phyloP scores from a whole-genome alignment of 2,888 invertebrate genomes.

The Thecophora atra region DNA sequence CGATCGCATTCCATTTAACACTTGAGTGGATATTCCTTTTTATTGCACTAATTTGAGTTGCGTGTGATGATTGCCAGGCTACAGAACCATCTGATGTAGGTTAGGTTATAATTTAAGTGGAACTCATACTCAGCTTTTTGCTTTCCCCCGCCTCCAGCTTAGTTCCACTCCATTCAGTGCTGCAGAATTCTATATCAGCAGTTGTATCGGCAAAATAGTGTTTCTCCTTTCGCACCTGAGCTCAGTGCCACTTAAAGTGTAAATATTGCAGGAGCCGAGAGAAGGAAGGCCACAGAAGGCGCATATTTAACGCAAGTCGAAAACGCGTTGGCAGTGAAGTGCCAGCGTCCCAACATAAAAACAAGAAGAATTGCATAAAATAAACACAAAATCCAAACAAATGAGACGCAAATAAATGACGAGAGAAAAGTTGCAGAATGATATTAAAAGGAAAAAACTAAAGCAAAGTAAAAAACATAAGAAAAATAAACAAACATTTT shows the following conservation, averaged over 20 bases:
- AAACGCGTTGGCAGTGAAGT: background rate
- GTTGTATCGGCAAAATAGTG: slow-evolving; percentile 21
- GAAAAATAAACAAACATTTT: background rate
- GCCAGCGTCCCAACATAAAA: background rate
- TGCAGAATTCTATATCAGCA: no score
- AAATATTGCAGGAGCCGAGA: background rate
- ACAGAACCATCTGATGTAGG: no score
- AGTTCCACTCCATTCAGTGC: background rate
- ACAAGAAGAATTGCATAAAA: background rate
- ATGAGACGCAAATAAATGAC: background rate
- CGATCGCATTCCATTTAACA: no score
- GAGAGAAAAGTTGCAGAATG: background rate
- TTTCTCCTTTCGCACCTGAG: slow-evolving; percentile 33
- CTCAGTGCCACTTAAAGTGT: background rate
- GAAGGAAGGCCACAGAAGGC: no score
- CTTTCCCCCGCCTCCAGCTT: background rate
- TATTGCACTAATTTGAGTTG: no score
- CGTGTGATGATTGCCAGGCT: no score
- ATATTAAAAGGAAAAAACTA: no score
- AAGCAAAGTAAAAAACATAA: background rate
- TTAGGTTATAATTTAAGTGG: no score
- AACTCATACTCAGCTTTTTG: no score
- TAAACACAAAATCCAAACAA: background rate
- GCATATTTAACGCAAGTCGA: no score
- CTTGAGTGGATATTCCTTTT: no score